Evolutionary conservation across 2,888 invertebrate genomes (phyloP).

Genomic region (Calameuta pallipes): DNA sequence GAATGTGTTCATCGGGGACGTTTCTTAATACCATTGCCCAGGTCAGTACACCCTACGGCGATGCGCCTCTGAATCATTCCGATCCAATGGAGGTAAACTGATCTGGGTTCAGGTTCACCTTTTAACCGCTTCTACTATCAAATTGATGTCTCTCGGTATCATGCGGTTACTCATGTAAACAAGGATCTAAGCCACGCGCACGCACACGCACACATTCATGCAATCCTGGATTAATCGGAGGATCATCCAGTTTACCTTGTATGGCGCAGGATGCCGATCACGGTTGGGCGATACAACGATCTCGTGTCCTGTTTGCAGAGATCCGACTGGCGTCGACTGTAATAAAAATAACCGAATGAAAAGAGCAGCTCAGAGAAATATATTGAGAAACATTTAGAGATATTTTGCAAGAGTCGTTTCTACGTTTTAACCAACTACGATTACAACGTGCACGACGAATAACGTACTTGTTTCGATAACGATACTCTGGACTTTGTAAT

Average conservation of each 20-base stretch:
- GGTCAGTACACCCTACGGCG: neutral
- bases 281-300: conserved; percentile 90
- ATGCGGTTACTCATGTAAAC: conserved; percentile 58
- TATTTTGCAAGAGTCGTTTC: neutral
- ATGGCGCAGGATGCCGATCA: conserved; percentile 83
- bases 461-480: neutral
- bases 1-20: neutral
- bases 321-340: conserved; percentile 93
- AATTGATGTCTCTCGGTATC: neutral
- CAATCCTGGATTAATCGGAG: conserved; percentile 24
- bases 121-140: neutral
- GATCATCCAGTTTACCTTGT: conserved; percentile 73
- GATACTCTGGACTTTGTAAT: neutral
- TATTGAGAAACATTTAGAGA: neutral
- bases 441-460: neutral
- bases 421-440: neutral
- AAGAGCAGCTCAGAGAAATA: neutral
- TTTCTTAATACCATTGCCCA: neutral
- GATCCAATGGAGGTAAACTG: neutral
- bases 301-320: conserved; percentile 91
- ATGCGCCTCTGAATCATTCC: neutral
- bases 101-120: neutral
- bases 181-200: conserved; percentile 21
- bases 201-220: conserved; percentile 48
- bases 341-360: conserved; percentile 54